Base-by-base conservation (phyloP, 2,888 invertebrate species). In the Luffia ferchaultella region DNA sequence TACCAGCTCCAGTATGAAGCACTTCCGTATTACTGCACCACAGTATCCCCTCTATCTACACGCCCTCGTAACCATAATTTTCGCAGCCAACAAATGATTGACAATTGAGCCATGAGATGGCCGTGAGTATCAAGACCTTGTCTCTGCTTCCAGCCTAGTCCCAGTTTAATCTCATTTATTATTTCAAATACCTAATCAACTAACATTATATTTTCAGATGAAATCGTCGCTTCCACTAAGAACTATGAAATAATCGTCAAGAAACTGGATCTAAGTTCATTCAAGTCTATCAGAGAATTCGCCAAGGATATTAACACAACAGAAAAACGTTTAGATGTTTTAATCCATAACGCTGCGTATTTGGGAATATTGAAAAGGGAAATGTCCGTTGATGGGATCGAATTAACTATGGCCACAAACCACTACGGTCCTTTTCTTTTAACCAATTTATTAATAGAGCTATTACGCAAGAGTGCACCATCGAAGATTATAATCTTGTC, bases 341-440 rank as follows among this genome's bases (percentile, higher is more conserved):
- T 96, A 1, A 88, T 96, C 53, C 95, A 96, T 73, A 96, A 96
- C 71, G 96, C 96, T 0, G 96, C 95, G 9, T 90, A 92, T 62
- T 93, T 92, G 0, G 87, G 92, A 60, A 87, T 88, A 0, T 90
- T 91, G 65, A 85, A 78, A 20, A 89, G 87, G 56, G 85, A 85
- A 55, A 86, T 86, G 55, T 91, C 93, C 2, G 90, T 89, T 61
- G 96, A 97, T 65, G 93, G 91, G 2, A 76, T 97, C 42, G 97
- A 98, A 69, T 73, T 90, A 60, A 96, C 94, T 1, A 94, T 96
- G 91, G 95, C 92, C 0, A 95, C 96, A 0, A 97, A 98, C 67
- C 93, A 97, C 62, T 95, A 94, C 69, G 97, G 97, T 0, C 96
- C 96, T 3, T 98, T 97, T 68, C 82, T 98, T 45, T 84, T 98